Evolutionary conservation across 2,113 vertebrate species (phyloP).

Genomic region (Spea bombifrons): DNA sequence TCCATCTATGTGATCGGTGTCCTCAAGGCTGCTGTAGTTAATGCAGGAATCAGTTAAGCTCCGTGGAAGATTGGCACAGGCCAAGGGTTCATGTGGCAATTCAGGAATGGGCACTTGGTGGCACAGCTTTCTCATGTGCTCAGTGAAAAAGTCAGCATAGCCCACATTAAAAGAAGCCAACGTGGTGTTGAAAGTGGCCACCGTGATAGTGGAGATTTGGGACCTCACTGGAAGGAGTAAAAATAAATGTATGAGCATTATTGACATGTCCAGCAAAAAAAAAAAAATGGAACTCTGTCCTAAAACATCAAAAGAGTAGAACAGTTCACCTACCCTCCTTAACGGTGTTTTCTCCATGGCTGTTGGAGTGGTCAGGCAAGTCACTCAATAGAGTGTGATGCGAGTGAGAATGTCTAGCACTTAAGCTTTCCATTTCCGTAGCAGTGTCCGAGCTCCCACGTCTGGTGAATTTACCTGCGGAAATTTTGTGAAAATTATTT

Average conservation of each 20-base stretch:
- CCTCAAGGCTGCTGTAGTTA: constrained; percentile 94
- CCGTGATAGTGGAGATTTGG: constrained; percentile 98
- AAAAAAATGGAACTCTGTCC: too few relatives aligned
- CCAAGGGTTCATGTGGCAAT: constrained; percentile 86
- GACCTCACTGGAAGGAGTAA: constrained; percentile 76
- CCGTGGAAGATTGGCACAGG: constrained; percentile 91
- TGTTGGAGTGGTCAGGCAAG: constrained; percentile 90
- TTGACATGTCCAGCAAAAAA: background rate
- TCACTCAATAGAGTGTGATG: constrained; percentile 89
- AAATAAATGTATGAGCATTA: background rate
- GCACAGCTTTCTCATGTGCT: constrained; percentile 96
- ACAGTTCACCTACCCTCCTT: constrained; percentile 73
- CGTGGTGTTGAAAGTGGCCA: constrained; percentile 97
- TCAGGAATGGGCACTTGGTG: constrained; percentile 87
- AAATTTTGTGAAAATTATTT: background rate
- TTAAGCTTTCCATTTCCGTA: constrained; percentile 88
- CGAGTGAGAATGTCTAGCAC: constrained; percentile 87
- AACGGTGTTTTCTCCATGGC: constrained; percentile 88
- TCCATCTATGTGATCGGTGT: constrained; percentile 93
- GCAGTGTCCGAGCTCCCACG: constrained; percentile 90
- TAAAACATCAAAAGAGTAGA: background rate
- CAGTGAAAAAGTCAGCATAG: constrained; percentile 95
- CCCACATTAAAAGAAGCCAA: constrained; percentile 97
- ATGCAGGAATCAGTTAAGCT: constrained; percentile 98
- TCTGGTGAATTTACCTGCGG: constrained; percentile 85